phyloP scores from a whole-genome alignment of 2,888 invertebrate genomes.

The Rhagonycha fulva region DNA sequence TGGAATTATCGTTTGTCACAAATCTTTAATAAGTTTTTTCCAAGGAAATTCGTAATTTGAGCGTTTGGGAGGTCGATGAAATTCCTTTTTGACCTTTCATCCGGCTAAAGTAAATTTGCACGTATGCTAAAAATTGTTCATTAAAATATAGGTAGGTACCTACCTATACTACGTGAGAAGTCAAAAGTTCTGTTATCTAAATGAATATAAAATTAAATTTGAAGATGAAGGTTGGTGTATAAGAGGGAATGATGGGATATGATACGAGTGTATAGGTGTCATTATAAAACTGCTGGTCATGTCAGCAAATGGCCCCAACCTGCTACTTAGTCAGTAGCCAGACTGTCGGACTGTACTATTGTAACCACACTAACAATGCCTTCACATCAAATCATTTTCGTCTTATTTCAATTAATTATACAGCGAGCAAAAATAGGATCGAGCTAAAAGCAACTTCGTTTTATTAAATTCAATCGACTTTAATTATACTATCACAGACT shows the following conservation, averaged over 20 bases:
- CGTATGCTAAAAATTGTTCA: neutral
- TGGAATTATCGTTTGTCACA: constrained; percentile 27
- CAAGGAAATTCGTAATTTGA: neutral
- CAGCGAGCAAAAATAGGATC: neutral
- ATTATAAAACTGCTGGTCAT: constrained; percentile 55
- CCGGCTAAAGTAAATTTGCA: too few species aligned
- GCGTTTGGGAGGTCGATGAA: neutral
- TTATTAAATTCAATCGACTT: neutral
- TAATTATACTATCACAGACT: neutral
- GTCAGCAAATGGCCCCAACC: constrained; percentile 56
- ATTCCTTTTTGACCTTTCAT: neutral
- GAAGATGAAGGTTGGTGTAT: constrained; percentile 49
- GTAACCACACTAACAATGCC: constrained; percentile 27
- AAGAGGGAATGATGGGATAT: constrained; percentile 47
- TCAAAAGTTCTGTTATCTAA: neutral
- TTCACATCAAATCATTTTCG: constrained; percentile 20
- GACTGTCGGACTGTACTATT: constrained; percentile 49
- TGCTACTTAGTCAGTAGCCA: constrained; percentile 57
- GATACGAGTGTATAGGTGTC: constrained; percentile 53
- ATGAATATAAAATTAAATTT: constrained; percentile 52
- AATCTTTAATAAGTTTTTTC: neutral
- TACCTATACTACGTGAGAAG: neutral
- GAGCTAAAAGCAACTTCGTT: neutral
- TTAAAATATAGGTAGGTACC: neutral
- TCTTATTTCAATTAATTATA: constrained; percentile 22